Conservation (phyloP, 1,140 invertebrate genomes). For the Gryllus bimaculatus region DNA sequence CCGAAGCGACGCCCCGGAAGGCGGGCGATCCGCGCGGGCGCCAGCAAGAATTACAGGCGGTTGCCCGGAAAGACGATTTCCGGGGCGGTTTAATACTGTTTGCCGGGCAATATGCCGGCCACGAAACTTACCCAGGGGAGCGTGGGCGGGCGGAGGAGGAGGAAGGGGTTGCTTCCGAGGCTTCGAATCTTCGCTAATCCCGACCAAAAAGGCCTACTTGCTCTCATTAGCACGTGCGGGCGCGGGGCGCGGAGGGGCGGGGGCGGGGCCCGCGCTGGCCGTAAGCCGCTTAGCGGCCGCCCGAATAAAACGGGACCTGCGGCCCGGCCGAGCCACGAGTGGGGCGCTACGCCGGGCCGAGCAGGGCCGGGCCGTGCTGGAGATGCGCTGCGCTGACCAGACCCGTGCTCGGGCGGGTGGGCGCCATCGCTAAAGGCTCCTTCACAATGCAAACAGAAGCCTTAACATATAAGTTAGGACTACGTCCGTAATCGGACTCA, state of each 20-base stretch:
- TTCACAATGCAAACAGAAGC: too few species aligned
- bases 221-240: not conserved
- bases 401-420: too few species aligned
- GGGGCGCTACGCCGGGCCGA: too few species aligned
- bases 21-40: not conserved
- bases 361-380: too few species aligned
- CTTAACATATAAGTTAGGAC: too few species aligned
- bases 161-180: not conserved
- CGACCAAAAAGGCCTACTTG: not conserved
- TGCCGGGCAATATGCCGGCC: not conserved
- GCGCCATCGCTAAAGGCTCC: too few species aligned
- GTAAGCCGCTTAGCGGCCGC: not conserved
- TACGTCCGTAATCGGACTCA: too few species aligned
- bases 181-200: not conserved
- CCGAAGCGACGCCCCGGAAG: not conserved
- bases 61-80: not conserved
- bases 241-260: not conserved
- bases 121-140: not conserved
- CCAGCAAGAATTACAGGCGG: not conserved
- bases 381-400: too few species aligned
- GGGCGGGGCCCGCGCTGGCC: not conserved
- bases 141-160: not conserved
- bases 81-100: not conserved
- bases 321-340: too few species aligned
- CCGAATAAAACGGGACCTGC: not conserved